phyloP scores from a whole-genome alignment of 2,797 vertebrate species.

The Microhierax caerulescens region DNA sequence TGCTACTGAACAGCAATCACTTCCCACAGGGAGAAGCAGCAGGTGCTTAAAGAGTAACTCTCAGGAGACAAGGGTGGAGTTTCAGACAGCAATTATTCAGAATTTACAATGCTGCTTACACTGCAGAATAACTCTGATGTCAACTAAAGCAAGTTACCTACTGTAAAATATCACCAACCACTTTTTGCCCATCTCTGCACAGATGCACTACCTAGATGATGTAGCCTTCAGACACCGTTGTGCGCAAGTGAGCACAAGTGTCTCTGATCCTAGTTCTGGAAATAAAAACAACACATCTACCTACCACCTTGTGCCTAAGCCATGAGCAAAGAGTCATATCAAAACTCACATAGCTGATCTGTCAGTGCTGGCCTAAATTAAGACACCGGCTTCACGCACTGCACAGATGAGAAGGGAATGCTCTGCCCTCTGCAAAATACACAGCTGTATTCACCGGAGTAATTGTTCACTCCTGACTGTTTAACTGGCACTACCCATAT shows the following conservation, averaged over 20 bases:
- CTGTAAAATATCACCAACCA: neutral
- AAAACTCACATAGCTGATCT: neutral
- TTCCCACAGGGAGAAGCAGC: neutral
- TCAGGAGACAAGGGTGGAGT: neutral
- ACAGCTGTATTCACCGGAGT: neutral
- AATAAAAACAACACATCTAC: neutral
- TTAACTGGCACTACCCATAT: neutral
- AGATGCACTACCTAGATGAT: neutral
- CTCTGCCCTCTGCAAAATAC: neutral
- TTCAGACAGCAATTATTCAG: neutral
- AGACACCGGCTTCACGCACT: neutral
- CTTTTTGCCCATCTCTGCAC: neutral
- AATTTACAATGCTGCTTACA: neutral
- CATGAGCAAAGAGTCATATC: neutral
- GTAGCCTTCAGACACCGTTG: neutral
- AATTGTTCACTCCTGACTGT: neutral
- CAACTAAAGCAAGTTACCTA: neutral
- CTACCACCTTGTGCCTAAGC: neutral
- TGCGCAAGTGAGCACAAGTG: neutral
- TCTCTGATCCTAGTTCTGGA: neutral
- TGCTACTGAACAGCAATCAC: neutral
- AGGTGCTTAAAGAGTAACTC: conserved; percentile 9
- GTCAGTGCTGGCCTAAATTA: neutral
- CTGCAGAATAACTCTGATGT: neutral
- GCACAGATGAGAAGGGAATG: neutral